phyloP scores from a whole-genome alignment of 2,113 vertebrate genomes.

The Marmota monax region DNA sequence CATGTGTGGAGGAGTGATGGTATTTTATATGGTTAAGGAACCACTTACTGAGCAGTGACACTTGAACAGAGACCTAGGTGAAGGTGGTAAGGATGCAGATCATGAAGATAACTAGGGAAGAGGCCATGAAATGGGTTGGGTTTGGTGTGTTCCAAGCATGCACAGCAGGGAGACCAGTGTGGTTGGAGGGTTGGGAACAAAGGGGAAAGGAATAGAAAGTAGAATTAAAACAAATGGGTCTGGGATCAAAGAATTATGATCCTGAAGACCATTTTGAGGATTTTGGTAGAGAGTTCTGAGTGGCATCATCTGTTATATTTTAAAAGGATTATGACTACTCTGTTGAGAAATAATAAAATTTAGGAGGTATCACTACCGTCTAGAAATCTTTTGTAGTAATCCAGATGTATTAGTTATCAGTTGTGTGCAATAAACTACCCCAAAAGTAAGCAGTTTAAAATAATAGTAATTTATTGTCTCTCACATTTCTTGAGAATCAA shows the following conservation, averaged over 20 bases:
- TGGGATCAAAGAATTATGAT: slow-evolving; percentile 13
- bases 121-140: not conserved
- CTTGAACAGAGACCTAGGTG: not conserved
- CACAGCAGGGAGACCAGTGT: not conserved
- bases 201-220: not conserved
- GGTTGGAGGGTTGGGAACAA: not conserved
- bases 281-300: not conserved
- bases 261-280: not conserved
- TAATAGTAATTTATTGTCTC: not conserved
- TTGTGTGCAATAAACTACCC: not conserved
- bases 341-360: slow-evolving; percentile 7
- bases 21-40: slow-evolving; percentile 6
- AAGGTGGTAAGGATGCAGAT: not conserved
- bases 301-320: not conserved
- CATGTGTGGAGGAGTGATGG: not conserved
- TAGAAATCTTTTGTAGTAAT: slow-evolving; percentile 39
- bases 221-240: not conserved
- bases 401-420: not conserved
- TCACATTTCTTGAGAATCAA: not conserved
- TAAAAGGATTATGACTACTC: not conserved
- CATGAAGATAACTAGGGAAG: not conserved
- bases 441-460: slow-evolving; percentile 31
- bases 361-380: not conserved
- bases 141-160: not conserved
- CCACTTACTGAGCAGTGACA: slow-evolving; percentile 1